Evolutionary conservation across 2,888 invertebrate genomes (phyloP).

Genomic region (Paralinhomoeus sp.): DNA sequence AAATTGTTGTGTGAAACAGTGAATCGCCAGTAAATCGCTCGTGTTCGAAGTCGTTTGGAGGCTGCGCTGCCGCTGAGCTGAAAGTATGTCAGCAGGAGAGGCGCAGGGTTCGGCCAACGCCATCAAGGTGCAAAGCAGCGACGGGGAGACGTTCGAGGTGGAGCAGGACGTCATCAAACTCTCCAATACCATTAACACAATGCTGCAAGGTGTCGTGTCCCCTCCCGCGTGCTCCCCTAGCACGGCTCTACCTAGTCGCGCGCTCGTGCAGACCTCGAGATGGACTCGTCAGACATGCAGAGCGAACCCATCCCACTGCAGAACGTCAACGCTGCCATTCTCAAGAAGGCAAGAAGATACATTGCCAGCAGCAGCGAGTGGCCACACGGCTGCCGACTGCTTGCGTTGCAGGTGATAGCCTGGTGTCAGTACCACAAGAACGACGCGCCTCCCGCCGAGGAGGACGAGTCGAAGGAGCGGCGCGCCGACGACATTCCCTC

Average conservation of each 20-base stretch:
- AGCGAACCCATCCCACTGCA: slow-evolving; percentile 73
- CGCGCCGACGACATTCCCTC: slow-evolving; percentile 95
- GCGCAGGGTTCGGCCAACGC: no score
- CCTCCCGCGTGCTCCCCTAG: background rate
- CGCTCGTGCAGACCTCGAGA: slow-evolving; percentile 29
- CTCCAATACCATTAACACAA: slow-evolving; percentile 90
- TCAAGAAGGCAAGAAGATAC: slow-evolving; percentile 48
- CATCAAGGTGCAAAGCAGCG: slow-evolving; percentile 60
- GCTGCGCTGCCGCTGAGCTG: no score
- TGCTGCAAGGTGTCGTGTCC: slow-evolving; percentile 46
- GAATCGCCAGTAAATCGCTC: no score
- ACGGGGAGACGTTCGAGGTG: slow-evolving; percentile 81
- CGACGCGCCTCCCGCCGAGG: slow-evolving; percentile 56
- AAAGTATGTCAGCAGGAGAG: no score
- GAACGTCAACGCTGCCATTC: slow-evolving; percentile 85
- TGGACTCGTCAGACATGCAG: slow-evolving; percentile 45
- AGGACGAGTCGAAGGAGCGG: slow-evolving; percentile 87
- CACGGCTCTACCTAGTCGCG: no score
- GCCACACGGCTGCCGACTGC: slow-evolving; percentile 22
- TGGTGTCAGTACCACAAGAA: slow-evolving; percentile 40
- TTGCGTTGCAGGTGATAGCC: slow-evolving; percentile 27
- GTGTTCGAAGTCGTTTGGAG: no score
- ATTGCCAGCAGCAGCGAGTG: no score
- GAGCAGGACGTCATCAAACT: slow-evolving; percentile 91
- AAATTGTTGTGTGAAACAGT: no score